phyloP scores from a whole-genome alignment of 2,888 invertebrate species.

The Drosophila pseudotakahashii region DNA sequence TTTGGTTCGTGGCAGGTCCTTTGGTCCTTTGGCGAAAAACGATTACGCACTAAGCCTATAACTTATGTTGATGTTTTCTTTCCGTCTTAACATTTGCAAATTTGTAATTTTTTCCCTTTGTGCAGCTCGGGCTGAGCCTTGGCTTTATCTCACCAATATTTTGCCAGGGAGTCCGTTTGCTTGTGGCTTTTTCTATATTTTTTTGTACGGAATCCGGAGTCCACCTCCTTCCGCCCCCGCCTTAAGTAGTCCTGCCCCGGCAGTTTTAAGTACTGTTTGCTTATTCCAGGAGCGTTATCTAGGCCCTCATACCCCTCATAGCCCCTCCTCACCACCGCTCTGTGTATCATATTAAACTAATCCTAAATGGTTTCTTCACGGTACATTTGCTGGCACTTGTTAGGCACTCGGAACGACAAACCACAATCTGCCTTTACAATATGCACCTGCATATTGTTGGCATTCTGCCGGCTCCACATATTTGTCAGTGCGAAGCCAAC shows the following conservation, averaged over 20 bases:
- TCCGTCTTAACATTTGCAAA: slow-evolving; percentile 81
- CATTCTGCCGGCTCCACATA: slow-evolving; percentile 50
- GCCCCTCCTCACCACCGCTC: background rate
- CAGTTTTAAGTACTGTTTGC: slow-evolving; percentile 81
- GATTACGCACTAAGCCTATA: slow-evolving; percentile 81
- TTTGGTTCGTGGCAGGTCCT: slow-evolving; percentile 29
- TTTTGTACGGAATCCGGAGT: background rate
- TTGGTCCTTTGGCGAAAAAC: slow-evolving; percentile 68
- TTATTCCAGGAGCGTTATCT: slow-evolving; percentile 81
- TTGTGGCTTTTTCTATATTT: slow-evolving; percentile 34
- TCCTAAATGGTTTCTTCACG: slow-evolving; percentile 83
- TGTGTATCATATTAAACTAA: slow-evolving; percentile 82
- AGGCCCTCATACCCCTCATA: slow-evolving; percentile 2
- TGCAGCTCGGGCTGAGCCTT: slow-evolving; percentile 20
- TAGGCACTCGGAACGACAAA: slow-evolving; percentile 18
- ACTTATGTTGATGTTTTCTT: slow-evolving; percentile 81
- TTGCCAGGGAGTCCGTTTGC: slow-evolving; percentile 60
- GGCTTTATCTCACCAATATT: slow-evolving; percentile 60
- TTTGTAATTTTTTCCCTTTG: slow-evolving; percentile 70
- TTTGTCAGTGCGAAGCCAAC: slow-evolving; percentile 51
- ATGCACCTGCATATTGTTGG: slow-evolving; percentile 49
- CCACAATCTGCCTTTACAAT: slow-evolving; percentile 21
- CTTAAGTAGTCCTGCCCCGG: slow-evolving; percentile 70
- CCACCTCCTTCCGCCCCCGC: slow-evolving; percentile 14
- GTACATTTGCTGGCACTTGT: slow-evolving; percentile 76